Conservation (phyloP, 2,888 invertebrate species). For the Drosophila yooni region DNA sequence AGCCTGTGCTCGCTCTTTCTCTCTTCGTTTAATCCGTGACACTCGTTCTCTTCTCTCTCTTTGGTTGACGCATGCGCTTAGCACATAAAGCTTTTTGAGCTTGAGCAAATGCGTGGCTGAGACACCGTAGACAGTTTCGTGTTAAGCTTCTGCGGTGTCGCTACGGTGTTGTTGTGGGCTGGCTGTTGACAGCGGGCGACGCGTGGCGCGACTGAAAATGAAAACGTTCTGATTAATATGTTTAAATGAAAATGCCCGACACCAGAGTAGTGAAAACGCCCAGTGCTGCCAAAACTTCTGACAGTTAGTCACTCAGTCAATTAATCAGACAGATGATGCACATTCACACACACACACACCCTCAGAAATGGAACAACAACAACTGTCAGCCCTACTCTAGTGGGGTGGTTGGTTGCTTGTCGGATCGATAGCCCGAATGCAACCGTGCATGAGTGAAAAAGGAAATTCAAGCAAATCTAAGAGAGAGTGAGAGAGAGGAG, state of each 20-base stretch:
- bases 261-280: constrained; percentile 31
- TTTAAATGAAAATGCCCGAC: constrained; percentile 16
- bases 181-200: constrained; percentile 43
- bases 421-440: constrained; percentile 71
- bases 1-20: constrained; percentile 6
- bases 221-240: constrained; percentile 46
- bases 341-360: constrained; percentile 27
- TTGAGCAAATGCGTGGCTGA: constrained; percentile 44
- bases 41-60: neutral
- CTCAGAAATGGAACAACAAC: constrained; percentile 27
- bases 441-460: constrained; percentile 67
- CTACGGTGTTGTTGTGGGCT: constrained; percentile 45
- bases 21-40: neutral
- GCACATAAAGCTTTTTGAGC: constrained; percentile 52
- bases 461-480: constrained; percentile 11
- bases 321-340: constrained; percentile 8
- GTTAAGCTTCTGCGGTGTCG: constrained; percentile 57
- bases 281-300: constrained; percentile 7
- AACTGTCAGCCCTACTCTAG: constrained; percentile 31
- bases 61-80: constrained; percentile 58
- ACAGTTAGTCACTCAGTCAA: constrained; percentile 18
- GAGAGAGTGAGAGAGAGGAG: constrained; percentile 3
- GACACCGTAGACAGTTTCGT: constrained; percentile 56
- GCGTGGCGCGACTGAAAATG: constrained; percentile 61
- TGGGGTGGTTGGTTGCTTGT: constrained; percentile 61